These are phyloP conservation scores for Gorilla gorilla DNA, from an alignment of 2,113 vertebrate genomes.

Conservation along the genomic window DNA sequence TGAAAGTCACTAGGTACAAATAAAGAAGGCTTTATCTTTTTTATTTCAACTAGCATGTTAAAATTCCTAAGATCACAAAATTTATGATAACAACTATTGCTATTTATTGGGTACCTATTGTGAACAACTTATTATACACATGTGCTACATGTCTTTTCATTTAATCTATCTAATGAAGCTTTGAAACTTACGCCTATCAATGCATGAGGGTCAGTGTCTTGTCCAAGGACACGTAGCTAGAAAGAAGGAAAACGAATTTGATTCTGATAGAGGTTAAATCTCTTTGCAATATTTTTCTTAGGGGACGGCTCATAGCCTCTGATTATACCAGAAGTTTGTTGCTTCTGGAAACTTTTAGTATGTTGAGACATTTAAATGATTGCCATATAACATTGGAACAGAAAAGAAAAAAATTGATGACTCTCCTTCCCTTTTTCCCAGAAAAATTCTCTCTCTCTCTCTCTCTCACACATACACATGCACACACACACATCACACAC, in stretches of 20 bases:
- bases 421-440: background rate
- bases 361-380: background rate
- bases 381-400: background rate
- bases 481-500: too few species aligned
- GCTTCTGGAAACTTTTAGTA: background rate
- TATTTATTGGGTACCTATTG: background rate
- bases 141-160: background rate
- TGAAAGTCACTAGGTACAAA: background rate
- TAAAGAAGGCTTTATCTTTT: background rate
- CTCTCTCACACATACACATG: background rate
- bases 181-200: background rate
- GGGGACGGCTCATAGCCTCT: background rate
- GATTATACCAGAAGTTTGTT: slow-evolving; percentile 2
- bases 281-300: background rate
- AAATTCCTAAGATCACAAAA: background rate
- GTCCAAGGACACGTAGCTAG: background rate
- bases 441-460: background rate
- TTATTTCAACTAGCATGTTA: slow-evolving; percentile 19
- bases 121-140: background rate
- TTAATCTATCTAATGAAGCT: background rate
- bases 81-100: background rate
- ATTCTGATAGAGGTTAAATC: background rate
- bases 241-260: background rate
- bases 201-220: background rate
- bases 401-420: background rate